Evolutionary conservation across 2,113 vertebrate species (phyloP), one percentile per base, ranked within the genome.

Genomic region (Hippopotamus amphibius): DNA sequence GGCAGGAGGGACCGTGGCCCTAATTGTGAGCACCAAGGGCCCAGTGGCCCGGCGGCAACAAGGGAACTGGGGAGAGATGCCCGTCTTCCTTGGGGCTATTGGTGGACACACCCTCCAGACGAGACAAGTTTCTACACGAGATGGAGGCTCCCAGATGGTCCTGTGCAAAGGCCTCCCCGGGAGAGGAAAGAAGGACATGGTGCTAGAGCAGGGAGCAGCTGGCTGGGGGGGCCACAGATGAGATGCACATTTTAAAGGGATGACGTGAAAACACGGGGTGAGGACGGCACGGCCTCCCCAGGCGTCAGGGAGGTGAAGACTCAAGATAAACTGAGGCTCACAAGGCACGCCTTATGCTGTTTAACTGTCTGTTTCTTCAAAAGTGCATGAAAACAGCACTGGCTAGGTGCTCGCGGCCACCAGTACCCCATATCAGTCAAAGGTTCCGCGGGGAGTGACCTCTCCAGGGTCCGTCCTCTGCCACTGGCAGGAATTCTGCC

Each of bases 391-490:
- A 6, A 26, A 43, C 17, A 37, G 65, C 1, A 0, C 53, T 11
- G n/a, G 46, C 53, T 65, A 16, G 24, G 28, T 1, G n/a, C 26
- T 13, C 8, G 43, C 16, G 19, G 59, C 12, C 66, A 61, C 24
- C 22, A 0, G 7, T 4, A 61, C 11, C 11, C 71, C 22, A 9
- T 10, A 11, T 8, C 0, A 1, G n/a, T 55, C 50, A 68, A 41
- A 5, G 43, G 7, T 3, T 17, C 9, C 43, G 14, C 4, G 6
- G 7, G 63, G 53, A 71, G 4, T 26, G 24, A 50, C 14, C 0
- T 0, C 79, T 72, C 50, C 4, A 37, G 61, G 69, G 57, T 4
- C 30, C 59, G 3, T 0, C 4, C 22, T 46, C 59, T 50, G 19
- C 59, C 37, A 21, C 6, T 33, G 28, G 19, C 30, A n/a, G 86